These are phyloP conservation scores for Adrianichthys oophorus DNA, from an alignment of 2,797 vertebrate genomes.

Conservation along the genomic window DNA sequence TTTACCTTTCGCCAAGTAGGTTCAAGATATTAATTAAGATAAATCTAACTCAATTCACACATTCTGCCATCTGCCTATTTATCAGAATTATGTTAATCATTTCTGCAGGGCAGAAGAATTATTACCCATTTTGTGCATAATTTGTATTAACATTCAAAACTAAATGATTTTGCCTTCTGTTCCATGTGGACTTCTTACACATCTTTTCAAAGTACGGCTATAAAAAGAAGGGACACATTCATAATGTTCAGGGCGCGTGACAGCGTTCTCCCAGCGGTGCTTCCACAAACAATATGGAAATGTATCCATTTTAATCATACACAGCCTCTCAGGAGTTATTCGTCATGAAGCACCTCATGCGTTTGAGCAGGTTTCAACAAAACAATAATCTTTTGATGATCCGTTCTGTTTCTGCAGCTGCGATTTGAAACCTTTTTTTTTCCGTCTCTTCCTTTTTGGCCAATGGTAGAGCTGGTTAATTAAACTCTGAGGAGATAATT, in stretches of 20 bases:
- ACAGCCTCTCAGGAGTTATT: conserved; percentile 50
- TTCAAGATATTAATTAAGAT: conserved; percentile 99
- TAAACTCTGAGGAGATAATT: conserved; percentile 99
- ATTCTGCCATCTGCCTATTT: conserved; percentile 99
- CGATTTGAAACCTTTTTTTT: conserved; percentile 85
- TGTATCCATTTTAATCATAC: conserved; percentile 59
- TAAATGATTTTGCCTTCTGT: conserved; percentile 93
- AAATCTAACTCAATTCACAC: conserved; percentile 99
- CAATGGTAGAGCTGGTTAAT: conserved; percentile 96
- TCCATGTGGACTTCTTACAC: conserved; percentile 83
- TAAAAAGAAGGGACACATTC: conserved; percentile 56
- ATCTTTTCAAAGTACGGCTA: conserved; percentile 69
- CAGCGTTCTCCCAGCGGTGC: conserved; percentile 43
- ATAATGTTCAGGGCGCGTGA: conserved; percentile 40
- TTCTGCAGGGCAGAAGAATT: conserved; percentile 99
- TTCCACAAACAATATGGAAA: conserved; percentile 69
- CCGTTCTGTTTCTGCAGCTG: conserved; percentile 60
- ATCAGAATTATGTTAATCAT: conserved; percentile 99
- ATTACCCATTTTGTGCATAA: conserved; percentile 98
- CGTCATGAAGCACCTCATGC: conserved; percentile 49
- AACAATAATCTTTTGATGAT: conserved; percentile 59
- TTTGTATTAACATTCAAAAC: conserved; percentile 99
- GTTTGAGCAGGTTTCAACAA: conserved; percentile 57
- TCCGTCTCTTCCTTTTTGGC: conserved; percentile 73
- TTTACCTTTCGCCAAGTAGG: conserved; percentile 94